A percentile compares a stretch with the other conserved stretches of the same genome.
Conservation (phyloP, 2,888 invertebrate genomes). For the Aspidiotus rigidus region DNA sequence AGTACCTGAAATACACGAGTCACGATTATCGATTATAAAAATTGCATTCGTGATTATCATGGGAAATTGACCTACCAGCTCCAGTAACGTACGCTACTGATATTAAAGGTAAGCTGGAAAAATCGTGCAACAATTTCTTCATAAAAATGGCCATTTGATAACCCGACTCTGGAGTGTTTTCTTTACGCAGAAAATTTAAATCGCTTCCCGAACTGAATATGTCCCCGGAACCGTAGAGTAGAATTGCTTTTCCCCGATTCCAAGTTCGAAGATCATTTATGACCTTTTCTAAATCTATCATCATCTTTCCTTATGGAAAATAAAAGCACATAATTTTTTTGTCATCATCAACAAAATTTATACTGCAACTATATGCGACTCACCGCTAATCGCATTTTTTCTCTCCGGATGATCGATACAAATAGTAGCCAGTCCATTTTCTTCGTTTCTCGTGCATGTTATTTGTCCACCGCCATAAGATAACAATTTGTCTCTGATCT, state of each 20-base stretch:
- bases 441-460: slow-evolving; percentile 42
- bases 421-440: slow-evolving; percentile 45
- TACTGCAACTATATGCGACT: neutral
- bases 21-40: slow-evolving; percentile 11
- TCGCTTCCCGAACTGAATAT: slow-evolving; percentile 51
- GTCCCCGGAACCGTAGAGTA: slow-evolving; percentile 44
- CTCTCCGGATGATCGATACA: slow-evolving; percentile 44
- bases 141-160: slow-evolving; percentile 45
- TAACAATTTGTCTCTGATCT: neutral
- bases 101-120: slow-evolving; percentile 46
- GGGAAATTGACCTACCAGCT: slow-evolving; percentile 37
- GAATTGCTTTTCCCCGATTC: slow-evolving; percentile 44
- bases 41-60: neutral
- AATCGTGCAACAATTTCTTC: slow-evolving; percentile 43
- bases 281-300: slow-evolving; percentile 46
- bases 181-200: slow-evolving; percentile 43
- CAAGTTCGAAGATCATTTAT: slow-evolving; percentile 45
- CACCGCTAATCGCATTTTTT: slow-evolving; percentile 48
- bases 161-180: slow-evolving; percentile 42
- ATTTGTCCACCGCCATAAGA: slow-evolving; percentile 40
- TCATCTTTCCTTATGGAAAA: slow-evolving; percentile 46
- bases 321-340: too few relatives aligned
- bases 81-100: slow-evolving; percentile 47
- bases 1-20: slow-evolving; percentile 40
- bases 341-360: too few relatives aligned